These are phyloP conservation scores for Netelia melanura DNA, from an alignment of 2,888 invertebrate genomes.

Conservation along the genomic window DNA sequence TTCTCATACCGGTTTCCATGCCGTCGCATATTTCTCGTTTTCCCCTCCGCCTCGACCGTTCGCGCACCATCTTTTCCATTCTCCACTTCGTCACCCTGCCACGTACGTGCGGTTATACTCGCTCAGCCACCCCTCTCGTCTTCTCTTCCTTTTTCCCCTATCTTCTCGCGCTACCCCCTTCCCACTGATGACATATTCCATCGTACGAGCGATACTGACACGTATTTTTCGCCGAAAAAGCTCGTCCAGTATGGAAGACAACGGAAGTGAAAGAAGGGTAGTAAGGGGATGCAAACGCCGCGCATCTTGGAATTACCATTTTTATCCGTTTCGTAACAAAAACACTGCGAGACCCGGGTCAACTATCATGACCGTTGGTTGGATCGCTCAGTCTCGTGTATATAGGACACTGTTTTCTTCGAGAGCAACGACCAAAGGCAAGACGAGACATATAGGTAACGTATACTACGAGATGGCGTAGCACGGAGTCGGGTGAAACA, in stretches of 20 bases:
- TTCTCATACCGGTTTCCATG: conserved; percentile 51
- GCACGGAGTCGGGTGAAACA: conserved; percentile 29
- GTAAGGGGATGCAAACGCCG: conserved; percentile 1
- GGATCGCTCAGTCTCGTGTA: conserved; percentile 2
- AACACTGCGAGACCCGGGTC: conserved; percentile 37
- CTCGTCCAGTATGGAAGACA: neutral
- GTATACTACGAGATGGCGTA: neutral
- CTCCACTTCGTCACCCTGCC: conserved; percentile 66
- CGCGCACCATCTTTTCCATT: conserved; percentile 62
- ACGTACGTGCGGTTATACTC: conserved; percentile 50
- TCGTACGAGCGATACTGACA: conserved; percentile 43
- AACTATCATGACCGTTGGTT: conserved; percentile 40
- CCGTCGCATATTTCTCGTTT: conserved; percentile 61
- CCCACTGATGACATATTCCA: conserved; percentile 51
- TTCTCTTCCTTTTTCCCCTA: conserved; percentile 4
- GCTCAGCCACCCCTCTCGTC: neutral
- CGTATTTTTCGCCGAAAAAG: conserved; percentile 26
- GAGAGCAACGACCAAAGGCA: neutral
- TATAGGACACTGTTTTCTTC: neutral
- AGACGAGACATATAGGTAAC: neutral
- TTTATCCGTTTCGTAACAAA: conserved; percentile 40
- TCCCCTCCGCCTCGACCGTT: conserved; percentile 38
- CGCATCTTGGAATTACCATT: conserved; percentile 50
- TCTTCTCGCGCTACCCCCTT: conserved; percentile 33
- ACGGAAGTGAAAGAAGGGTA: neutral